Evolutionary conservation across 2,797 vertebrate species (phyloP), one percentile per base, ranked within the genome.

Genomic region (Allobates femoralis): DNA sequence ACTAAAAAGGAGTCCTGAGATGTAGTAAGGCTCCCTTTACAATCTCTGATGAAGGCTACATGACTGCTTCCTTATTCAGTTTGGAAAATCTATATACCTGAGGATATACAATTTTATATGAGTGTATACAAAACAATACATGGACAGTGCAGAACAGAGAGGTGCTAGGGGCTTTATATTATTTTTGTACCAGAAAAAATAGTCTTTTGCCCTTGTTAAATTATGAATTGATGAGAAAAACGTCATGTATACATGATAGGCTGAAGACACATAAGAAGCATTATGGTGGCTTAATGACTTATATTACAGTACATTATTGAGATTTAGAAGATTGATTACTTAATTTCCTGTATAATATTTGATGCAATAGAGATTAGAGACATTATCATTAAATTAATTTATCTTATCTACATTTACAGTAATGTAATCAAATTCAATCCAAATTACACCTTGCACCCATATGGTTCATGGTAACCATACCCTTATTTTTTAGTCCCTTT

Each of bases 341-440:
- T 66, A 18, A 69, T 37, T 37, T 69, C 67, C 8, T 74, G 69
- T 26, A 46, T n/a, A 74, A 26, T 46, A 74, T 50, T 71, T 74
- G 69, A 74, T 23, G 3, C 69, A 74, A 41, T 71, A 41, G 69
- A 50, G 41, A 46, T 74, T 74, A 74, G 69, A 50, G 3, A 50
- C 5, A 5, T n/a, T 23, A 50, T 74, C 32, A 50, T n/a, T 26
- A 74, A 41, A 62, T 2, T 16, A 71, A 19, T 3, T 19, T 55
- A 19, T 55, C 18, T 55, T 15, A 55, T 4, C 53, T 18, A 55
- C 19, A 55, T 16, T 55, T 55, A 55, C 53, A 55, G 18, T 55
- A 18, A 18, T 2, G 19, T 55, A 19, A 18, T 55, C 18, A 55
- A 19, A 18, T 55, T 18, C 18, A 16, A 21, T 19, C 53, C 16